Base-by-base conservation (phyloP, 1,140 invertebrate species). In the Hormaphis cornu region DNA sequence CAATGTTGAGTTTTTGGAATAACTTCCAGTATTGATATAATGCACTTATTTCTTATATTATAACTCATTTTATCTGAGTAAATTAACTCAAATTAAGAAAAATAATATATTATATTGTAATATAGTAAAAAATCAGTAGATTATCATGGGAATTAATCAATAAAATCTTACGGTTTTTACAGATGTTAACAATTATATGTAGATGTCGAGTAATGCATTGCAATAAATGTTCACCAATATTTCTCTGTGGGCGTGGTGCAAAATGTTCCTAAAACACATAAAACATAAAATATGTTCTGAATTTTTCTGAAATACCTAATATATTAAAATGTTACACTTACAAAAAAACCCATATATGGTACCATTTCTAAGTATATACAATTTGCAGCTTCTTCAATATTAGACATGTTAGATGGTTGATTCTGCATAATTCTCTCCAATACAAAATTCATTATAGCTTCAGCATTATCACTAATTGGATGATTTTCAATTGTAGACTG, bases 1-100 rank as follows among this genome's bases (percentile, higher is more conserved):
- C 61, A 24, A 50, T 69, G 61, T 69, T 69, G 61, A 50, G 61
- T 69, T 20, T 30, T 7, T 9, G 61, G 44, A 16, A 69, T 69
- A 24, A 42, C 9, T 22, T 69, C 37, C 5, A 30, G 46, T 8
- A 69, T 46, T 5, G 12, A n/a, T 46, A 8, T 46, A n/a, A 46
- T n/a, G 42, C 42, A n/a, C 42, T n/a, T 10, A n/a, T 46, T 10
- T 46, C 18, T n/a, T n/a, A 46, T 46, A 46, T 46, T 46, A n/a
- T 46, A 10, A 10, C 42, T n/a, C 5, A 16, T n/a, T n/a, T n/a
- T n/a, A n/a, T 46, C 7, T 37, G 16, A 46, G 16, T n/a, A 46
- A 8, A n/a, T 46, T 5, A n/a, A 6, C n/a, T n/a, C n/a, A n/a
- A n/a, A n/a, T n/a, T n/a, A n/a, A n/a, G n/a, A n/a, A n/a, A n/a